These are phyloP conservation scores for Tetramorium simillimum DNA, from an alignment of 1,140 invertebrate genomes.

Conservation along the genomic window DNA sequence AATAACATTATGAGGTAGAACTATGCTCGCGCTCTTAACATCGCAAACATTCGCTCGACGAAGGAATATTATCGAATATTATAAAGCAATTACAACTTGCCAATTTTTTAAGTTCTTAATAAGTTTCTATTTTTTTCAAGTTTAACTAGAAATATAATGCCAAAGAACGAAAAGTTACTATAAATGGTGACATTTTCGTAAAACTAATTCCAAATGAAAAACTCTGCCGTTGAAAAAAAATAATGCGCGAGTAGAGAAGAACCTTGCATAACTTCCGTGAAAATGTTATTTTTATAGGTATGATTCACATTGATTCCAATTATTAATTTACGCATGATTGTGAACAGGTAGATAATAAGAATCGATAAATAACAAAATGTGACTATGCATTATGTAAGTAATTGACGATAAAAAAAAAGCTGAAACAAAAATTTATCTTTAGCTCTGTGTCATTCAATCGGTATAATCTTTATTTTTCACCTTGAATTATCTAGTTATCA, in stretches of 20 bases:
- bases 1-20: too few species aligned
- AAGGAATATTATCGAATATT: too few species aligned
- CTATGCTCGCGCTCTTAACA: too few species aligned
- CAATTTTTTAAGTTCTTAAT: neutral
- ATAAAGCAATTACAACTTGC: too few species aligned
- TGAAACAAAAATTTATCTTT: conserved; percentile 26
- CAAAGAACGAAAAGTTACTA: neutral
- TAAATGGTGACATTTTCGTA: neutral
- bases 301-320: neutral
- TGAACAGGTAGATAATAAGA: neutral
- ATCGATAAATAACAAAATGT: neutral
- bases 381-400: neutral
- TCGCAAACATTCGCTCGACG: too few species aligned
- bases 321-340: neutral
- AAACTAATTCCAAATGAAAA: neutral
- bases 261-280: neutral
- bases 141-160: neutral
- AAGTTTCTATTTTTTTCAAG: neutral
- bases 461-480: neutral
- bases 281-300: neutral
- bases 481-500: neutral
- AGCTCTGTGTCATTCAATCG: neutral
- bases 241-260: neutral
- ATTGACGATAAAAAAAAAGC: conserved; percentile 6
- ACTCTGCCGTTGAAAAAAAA: neutral